phyloP scores from a whole-genome alignment of 2,888 invertebrate genomes.

The Phymatocera aterrima region DNA sequence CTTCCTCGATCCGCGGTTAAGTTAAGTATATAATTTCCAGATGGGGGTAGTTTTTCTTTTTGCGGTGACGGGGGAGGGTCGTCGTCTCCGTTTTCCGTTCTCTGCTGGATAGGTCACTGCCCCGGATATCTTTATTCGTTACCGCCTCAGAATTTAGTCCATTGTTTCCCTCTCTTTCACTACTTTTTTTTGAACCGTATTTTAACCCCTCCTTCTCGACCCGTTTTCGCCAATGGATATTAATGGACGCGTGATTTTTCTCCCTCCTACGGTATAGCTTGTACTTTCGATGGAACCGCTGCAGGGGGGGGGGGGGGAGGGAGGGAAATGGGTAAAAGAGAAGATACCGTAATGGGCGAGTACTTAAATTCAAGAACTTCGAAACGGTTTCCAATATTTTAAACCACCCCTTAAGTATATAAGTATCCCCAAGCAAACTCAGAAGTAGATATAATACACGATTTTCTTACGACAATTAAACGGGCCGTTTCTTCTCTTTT shows the following conservation, averaged over 20 bases:
- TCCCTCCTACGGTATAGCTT: not conserved
- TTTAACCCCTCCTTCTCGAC: not conserved
- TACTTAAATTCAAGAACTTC: constrained; percentile 26
- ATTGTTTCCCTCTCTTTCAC: not conserved
- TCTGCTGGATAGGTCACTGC: not conserved
- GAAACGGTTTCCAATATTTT: constrained; percentile 29
- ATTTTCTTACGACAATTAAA: too few species aligned
- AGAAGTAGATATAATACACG: too few species aligned
- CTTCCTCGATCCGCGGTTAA: constrained; percentile 10
- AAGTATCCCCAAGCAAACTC: not conserved
- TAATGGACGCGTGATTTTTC: constrained; percentile 13
- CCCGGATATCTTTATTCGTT: not conserved
- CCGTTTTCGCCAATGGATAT: not conserved
- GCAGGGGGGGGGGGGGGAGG: not conserved
- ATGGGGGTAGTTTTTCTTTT: too few species aligned
- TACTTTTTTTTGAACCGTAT: not conserved
- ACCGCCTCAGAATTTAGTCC: not conserved
- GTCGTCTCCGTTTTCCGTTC: too few species aligned
- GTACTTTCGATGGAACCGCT: constrained; percentile 11
- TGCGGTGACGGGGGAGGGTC: too few species aligned
- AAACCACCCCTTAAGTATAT: not conserved
- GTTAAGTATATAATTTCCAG: constrained; percentile 19
- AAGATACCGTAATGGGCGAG: constrained; percentile 25
- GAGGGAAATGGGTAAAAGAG: too few species aligned
- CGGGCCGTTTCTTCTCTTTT: too few species aligned